These are phyloP conservation scores for Nebria ingens DNA, from an alignment of 1,140 invertebrate genomes.

Conservation along the genomic window DNA sequence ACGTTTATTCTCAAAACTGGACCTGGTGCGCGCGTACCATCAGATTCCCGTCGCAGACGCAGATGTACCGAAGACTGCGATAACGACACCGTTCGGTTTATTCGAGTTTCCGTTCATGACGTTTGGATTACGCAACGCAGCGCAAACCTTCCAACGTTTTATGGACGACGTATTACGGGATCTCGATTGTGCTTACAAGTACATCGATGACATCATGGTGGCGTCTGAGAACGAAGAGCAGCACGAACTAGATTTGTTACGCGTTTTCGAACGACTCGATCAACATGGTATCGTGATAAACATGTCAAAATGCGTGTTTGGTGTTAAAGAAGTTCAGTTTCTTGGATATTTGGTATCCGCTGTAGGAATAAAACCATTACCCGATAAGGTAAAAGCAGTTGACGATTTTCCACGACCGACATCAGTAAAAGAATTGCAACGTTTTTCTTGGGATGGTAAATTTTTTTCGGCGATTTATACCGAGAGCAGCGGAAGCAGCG, in stretches of 20 bases:
- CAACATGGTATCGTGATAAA: constrained; percentile 26
- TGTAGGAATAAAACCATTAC: constrained; percentile 25
- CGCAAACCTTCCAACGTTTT: constrained; percentile 22
- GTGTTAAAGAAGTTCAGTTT: constrained; percentile 20
- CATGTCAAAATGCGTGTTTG: constrained; percentile 25
- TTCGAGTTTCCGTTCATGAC: constrained; percentile 21
- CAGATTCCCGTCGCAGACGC: constrained; percentile 28
- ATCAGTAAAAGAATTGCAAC: constrained; percentile 24
- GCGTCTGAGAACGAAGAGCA: constrained; percentile 25
- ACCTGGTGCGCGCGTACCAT: constrained; percentile 33
- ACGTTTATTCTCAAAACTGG: constrained; percentile 35
- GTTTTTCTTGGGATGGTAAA: constrained; percentile 36
- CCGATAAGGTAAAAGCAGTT: constrained; percentile 24
- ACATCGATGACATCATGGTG: constrained; percentile 44
- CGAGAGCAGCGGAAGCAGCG: background rate
- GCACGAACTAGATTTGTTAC: constrained; percentile 15
- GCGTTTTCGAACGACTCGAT: background rate
- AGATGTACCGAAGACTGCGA: constrained; percentile 22
- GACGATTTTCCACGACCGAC: constrained; percentile 24
- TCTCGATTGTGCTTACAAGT: constrained; percentile 29
- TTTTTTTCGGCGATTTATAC: constrained; percentile 21
- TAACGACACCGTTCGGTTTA: constrained; percentile 19
- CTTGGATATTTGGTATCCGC: constrained; percentile 26
- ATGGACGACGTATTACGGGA: constrained; percentile 26
- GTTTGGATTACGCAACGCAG: constrained; percentile 19